phyloP scores from a whole-genome alignment of 2,113 vertebrate genomes.

The Sebastes fasciatus region DNA sequence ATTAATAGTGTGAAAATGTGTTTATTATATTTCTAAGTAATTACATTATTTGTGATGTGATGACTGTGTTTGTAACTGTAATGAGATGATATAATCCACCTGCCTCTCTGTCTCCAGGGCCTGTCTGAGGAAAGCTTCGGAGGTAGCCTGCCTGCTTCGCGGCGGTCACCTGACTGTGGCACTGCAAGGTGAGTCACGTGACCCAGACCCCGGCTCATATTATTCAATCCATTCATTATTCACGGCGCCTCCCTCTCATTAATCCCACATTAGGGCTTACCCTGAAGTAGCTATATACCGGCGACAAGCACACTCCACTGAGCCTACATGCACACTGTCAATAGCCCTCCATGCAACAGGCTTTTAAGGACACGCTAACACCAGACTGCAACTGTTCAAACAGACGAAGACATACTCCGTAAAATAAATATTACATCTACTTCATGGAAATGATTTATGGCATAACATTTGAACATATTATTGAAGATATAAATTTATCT shows the following conservation, averaged over 20 bases:
- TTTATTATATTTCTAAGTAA: background rate
- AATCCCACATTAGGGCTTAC: constrained; percentile 57
- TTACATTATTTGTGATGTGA: background rate
- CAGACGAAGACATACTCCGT: background rate
- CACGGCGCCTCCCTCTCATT: constrained; percentile 59
- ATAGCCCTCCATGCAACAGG: constrained; percentile 11
- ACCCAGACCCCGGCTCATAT: constrained; percentile 45
- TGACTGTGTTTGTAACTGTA: background rate
- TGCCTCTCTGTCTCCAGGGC: constrained; percentile 75
- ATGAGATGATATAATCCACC: background rate
- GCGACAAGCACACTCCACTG: constrained; percentile 41
- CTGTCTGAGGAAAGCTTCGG: constrained; percentile 91
- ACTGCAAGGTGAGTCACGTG: constrained; percentile 90
- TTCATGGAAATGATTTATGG: background rate
- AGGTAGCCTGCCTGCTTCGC: constrained; percentile 88
- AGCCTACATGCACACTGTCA: constrained; percentile 45
- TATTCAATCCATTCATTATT: constrained; percentile 73
- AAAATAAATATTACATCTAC: background rate
- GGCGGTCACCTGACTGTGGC: constrained; percentile 88
- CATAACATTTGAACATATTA: background rate
- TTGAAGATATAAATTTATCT: background rate
- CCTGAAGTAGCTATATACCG: constrained; percentile 40
- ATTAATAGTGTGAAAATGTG: background rate
- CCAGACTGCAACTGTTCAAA: background rate
- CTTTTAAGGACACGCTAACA: constrained; percentile 13